Evolutionary conservation across 2,113 vertebrate genomes (phyloP).

Genomic region (Dasypus novemcinctus): DNA sequence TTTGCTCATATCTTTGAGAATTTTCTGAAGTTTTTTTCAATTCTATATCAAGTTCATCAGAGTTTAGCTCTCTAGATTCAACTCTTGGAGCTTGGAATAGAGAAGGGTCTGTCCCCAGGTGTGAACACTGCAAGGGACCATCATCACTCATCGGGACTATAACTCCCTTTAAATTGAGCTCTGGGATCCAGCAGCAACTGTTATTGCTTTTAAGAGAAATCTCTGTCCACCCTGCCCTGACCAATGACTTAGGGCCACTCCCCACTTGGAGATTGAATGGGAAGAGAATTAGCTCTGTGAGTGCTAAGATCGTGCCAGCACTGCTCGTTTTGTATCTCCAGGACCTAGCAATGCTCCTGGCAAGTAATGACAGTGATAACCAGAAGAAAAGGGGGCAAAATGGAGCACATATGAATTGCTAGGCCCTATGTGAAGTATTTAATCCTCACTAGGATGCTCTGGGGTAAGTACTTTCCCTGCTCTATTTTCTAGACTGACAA

Average conservation of each 20-base stretch:
- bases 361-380: neutral
- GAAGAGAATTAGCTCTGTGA: neutral
- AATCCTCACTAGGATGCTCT: neutral
- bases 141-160: conserved; percentile 91
- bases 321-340: neutral
- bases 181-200: too few relatives aligned
- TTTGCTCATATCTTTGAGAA: conserved; percentile 90
- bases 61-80: conserved; percentile 93
- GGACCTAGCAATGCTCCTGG: neutral
- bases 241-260: neutral
- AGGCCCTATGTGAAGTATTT: neutral
- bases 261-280: rapidly evolving
- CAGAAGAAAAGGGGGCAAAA: neutral
- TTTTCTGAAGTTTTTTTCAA: conserved; percentile 93
- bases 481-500: neutral
- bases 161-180: conserved; percentile 88
- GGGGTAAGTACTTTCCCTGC: neutral
- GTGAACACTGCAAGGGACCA: conserved; percentile 95
- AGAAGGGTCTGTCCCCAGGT: conserved; percentile 97
- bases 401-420: neutral
- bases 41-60: conserved; percentile 91
- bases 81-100: conserved; percentile 93
- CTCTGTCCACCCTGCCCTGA: rapidly evolving
- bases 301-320: rapidly evolving
- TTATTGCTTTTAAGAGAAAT: neutral